These are phyloP conservation scores for Chiloscyllium punctatum DNA, from an alignment of 2,797 vertebrate species.

Conservation along the genomic window DNA sequence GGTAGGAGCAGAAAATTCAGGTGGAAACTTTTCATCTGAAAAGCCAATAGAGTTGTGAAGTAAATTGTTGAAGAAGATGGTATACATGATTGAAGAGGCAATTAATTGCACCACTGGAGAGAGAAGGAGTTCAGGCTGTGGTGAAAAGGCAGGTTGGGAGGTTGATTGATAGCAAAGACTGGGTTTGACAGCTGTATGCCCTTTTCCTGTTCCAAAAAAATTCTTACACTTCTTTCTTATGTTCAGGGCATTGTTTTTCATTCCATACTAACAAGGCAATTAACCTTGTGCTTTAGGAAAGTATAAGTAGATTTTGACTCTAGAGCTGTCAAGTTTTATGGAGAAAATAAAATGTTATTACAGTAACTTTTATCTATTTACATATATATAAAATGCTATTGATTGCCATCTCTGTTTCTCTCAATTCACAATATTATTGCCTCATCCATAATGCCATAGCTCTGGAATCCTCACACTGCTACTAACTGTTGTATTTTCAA, in stretches of 20 bases:
- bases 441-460: neutral
- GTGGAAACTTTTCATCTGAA: neutral
- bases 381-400: neutral
- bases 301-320: neutral
- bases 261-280: neutral
- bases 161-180: neutral
- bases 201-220: neutral
- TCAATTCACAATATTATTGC: neutral
- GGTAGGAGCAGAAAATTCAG: neutral
- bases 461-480: neutral
- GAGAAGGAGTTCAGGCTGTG: neutral
- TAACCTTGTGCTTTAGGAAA: neutral
- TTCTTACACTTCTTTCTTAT: neutral
- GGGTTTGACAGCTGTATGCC: neutral
- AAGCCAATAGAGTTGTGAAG: neutral
- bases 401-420: neutral
- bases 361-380: neutral
- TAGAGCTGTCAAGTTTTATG: neutral
- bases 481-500: no score
- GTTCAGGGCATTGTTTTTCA: neutral
- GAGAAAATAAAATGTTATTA: neutral
- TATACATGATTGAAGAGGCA: slow-evolving; percentile 12
- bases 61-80: neutral
- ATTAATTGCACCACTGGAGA: slow-evolving; percentile 19
- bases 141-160: neutral